Conservation (phyloP, 2,888 invertebrate species). For the Cephus runcator region DNA sequence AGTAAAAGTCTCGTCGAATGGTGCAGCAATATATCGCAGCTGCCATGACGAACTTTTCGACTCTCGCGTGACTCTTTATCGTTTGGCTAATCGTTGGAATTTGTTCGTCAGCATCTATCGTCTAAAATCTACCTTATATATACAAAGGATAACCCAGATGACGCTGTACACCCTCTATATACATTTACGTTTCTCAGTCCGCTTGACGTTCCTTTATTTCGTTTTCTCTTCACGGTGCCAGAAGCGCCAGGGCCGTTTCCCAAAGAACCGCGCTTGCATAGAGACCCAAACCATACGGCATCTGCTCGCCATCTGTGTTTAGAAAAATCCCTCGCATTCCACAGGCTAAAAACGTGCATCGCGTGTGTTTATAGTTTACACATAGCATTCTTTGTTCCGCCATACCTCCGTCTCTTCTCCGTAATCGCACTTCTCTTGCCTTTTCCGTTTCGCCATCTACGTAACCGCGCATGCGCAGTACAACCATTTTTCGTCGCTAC, state of each 20-base stretch:
- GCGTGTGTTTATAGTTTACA: conserved; percentile 39
- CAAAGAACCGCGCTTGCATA: background rate
- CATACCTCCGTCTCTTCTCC: background rate
- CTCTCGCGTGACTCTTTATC: background rate
- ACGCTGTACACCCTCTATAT: background rate
- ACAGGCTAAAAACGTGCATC: conserved; percentile 45
- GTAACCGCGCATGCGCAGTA: background rate
- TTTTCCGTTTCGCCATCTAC: background rate
- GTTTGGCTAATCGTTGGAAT: background rate
- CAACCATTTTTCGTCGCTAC: background rate
- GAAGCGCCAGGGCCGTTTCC: background rate
- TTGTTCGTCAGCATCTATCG: background rate
- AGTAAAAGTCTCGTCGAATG: background rate
- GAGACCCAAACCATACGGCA: conserved; percentile 39
- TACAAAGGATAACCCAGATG: background rate
- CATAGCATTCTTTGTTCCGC: conserved; percentile 15
- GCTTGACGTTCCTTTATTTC: background rate
- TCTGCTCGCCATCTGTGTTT: conserved; percentile 61
- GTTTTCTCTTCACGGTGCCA: background rate
- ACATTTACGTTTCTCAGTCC: background rate
- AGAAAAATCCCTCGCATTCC: conserved; percentile 57
- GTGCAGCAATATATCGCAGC: background rate
- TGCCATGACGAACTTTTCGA: background rate
- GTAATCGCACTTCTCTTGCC: background rate
- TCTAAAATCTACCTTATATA: background rate